Evolutionary conservation across 2,797 vertebrate genomes (phyloP), one percentile per base, ranked within the genome.

Genomic region (Champsocephalus gunnari): DNA sequence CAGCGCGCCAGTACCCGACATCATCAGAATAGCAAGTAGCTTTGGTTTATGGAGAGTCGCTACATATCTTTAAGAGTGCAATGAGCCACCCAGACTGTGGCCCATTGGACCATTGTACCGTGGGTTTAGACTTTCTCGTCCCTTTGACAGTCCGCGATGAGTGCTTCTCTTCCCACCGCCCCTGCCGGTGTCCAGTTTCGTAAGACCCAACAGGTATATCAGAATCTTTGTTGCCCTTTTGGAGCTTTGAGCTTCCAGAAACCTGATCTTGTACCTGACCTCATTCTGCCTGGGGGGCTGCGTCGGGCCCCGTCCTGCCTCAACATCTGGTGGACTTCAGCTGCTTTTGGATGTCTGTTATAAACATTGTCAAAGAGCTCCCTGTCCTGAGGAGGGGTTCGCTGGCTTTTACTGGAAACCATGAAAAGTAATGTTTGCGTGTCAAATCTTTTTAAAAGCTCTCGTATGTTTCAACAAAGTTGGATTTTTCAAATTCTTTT

Each of bases 261-360:
- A 95, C 87, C 75, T 71, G 92, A 95, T 94, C 93, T 87, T 79
- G 84, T 93, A 88, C 89, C 92, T 95, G 94, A 95, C 93, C 94
- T 94, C 94, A 94, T 94, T 91, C 80, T 87, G 93, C 94, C 90
- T 82, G 71, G 89, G 87, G 93, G 92, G 81, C 82, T 86, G 87
- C 44, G 65, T 73, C 44, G 12, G 81, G 79, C 85, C 85, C 72
- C 59, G 71, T 93, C 87, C 86, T 89, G 80, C 83, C 69, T 62
- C 80, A 91, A 93, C 93, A 95, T 94, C 93, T 95, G 94, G 92
- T 89, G 83, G 88, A 78, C 86, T 88, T 94, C 92, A 93, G 85
- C 89, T 88, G 63, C 83, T 87, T 84, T 88, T 86, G 86, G 81
- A 90, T 88, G 81, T 88, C 73, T 79, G 76, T 84, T 93, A 84